Conservation (phyloP, 2,888 invertebrate species). For the Pollenia angustigena region DNA sequence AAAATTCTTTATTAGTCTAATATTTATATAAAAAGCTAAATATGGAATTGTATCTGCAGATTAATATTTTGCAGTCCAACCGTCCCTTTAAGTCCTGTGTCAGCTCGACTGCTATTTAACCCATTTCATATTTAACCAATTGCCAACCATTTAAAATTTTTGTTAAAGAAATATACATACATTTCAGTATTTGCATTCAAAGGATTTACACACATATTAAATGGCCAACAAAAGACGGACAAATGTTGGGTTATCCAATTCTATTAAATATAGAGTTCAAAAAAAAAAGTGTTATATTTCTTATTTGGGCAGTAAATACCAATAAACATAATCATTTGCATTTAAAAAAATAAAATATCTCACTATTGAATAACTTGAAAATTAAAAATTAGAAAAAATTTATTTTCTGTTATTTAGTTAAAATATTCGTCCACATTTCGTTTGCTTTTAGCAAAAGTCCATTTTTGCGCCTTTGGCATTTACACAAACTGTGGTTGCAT, state of each 20-base stretch:
- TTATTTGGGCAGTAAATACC: no score
- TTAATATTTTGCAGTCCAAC: not conserved
- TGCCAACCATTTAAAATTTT: slow-evolving; percentile 47
- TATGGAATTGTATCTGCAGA: not conserved
- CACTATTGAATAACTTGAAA: no score
- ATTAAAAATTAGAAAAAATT: no score
- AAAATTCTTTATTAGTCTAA: slow-evolving; percentile 41
- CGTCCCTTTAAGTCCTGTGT: not conserved
- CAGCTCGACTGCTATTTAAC: slow-evolving; percentile 18
- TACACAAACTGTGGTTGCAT: not conserved
- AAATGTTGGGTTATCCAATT: no score
- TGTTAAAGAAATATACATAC: not conserved
- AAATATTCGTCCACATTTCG: not conserved
- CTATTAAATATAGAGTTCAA: no score
- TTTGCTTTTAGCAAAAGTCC: not conserved
- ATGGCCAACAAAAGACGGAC: no score
- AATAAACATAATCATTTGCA: no score
- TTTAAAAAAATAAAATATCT: no score
- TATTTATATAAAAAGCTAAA: not conserved
- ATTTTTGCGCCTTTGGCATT: not conserved
- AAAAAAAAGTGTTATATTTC: no score
- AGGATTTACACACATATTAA: not conserved
- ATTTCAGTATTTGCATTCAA: not conserved
- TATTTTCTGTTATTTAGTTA: no score
- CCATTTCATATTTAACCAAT: slow-evolving; percentile 59